phyloP scores from a whole-genome alignment of 2,113 vertebrate genomes.

The Aegotheles bennettii region DNA sequence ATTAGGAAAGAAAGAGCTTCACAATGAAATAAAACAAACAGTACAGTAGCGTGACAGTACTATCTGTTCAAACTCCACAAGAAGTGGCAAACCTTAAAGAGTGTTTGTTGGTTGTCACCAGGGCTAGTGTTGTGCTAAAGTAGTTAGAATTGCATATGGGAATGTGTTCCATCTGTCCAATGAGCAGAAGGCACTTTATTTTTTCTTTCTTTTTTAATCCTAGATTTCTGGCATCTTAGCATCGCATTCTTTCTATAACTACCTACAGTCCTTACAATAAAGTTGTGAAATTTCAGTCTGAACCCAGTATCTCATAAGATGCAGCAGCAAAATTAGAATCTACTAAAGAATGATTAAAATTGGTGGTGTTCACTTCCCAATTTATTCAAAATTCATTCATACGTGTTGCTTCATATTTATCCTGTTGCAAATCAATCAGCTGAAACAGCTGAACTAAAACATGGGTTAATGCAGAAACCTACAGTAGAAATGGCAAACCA shows the following conservation, averaged over 20 bases:
- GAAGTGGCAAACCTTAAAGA: not conserved
- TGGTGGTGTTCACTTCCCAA: not conserved
- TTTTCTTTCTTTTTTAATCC: not conserved
- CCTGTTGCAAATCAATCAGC: not conserved
- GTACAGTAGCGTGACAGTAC: not conserved
- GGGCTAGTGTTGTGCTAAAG: not conserved
- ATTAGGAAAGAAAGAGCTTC: not conserved
- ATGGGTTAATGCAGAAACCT: not conserved
- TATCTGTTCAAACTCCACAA: not conserved
- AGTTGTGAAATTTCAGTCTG: not conserved
- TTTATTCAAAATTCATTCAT: not conserved
- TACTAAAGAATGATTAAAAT: not conserved
- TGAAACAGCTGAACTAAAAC: not conserved
- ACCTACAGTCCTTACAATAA: not conserved
- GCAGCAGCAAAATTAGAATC: conserved; percentile 2
- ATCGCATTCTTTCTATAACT: not conserved
- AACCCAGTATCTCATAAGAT: not conserved
- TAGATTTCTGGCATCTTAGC: not conserved
- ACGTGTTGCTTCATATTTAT: not conserved
- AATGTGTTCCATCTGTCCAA: not conserved
- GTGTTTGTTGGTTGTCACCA: not conserved
- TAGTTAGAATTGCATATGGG: not conserved
- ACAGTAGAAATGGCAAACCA: not conserved
- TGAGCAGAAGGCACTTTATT: not conserved
- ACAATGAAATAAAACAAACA: not conserved